Evolutionary conservation across 2,888 invertebrate species (phyloP).

Genomic region (Venusia cambrica): DNA sequence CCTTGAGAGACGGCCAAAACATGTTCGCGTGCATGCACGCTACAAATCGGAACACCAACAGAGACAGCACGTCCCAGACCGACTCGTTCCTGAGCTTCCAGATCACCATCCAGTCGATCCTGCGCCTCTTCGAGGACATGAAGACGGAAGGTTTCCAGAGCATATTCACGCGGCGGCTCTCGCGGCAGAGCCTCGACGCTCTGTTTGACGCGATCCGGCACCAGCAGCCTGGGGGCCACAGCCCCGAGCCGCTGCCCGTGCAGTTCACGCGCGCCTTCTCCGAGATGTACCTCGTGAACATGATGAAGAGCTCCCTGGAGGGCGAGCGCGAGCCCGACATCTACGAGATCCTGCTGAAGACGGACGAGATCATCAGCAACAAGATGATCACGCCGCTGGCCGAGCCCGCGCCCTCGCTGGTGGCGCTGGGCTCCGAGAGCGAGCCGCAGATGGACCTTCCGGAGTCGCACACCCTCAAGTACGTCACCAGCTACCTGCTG

Average conservation of each 20-base stretch:
- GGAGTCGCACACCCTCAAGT: constrained; percentile 20
- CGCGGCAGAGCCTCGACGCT: constrained; percentile 14
- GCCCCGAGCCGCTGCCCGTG: constrained; percentile 18
- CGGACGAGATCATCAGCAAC: constrained; percentile 22
- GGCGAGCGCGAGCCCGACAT: constrained; percentile 20
- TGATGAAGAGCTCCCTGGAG: constrained; percentile 21
- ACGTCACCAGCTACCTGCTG: constrained; percentile 26
- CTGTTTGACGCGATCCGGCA: constrained; percentile 22
- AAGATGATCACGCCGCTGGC: constrained; percentile 18
- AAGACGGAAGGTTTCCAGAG: constrained; percentile 18
- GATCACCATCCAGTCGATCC: constrained; percentile 34
- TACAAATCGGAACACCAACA: constrained; percentile 28
- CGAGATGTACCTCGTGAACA: constrained; percentile 19
- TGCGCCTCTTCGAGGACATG: constrained; percentile 33
- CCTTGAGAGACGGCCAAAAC: constrained; percentile 30
- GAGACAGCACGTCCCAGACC: constrained; percentile 30
- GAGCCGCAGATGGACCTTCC: constrained; percentile 22
- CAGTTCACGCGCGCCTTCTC: constrained; percentile 25
- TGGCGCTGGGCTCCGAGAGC: constrained; percentile 21
- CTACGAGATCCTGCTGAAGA: constrained; percentile 22
- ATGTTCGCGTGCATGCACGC: constrained; percentile 35
- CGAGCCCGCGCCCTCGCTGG: constrained; percentile 13
- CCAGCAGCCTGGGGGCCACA: constrained; percentile 16
- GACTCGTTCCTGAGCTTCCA: constrained; percentile 35
- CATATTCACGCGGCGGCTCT: constrained; percentile 21